These are phyloP conservation scores for Acronicta psi DNA, from an alignment of 2,888 invertebrate genomes.

Conservation along the genomic window DNA sequence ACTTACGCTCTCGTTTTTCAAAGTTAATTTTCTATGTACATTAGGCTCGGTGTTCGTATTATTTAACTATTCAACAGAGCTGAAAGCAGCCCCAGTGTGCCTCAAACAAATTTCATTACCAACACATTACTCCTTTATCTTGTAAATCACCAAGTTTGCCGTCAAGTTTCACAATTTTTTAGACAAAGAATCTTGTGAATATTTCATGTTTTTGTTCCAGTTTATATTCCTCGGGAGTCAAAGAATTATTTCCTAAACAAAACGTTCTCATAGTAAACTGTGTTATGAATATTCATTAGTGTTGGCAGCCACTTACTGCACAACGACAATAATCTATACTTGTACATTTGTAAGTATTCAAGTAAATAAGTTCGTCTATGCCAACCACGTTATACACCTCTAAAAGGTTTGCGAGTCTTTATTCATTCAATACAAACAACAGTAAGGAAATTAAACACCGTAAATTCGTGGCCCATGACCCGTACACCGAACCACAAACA, in stretches of 20 bases:
- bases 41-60: constrained; percentile 30
- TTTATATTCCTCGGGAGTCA: constrained; percentile 70
- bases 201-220: constrained; percentile 78
- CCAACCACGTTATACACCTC: constrained; percentile 21
- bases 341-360: constrained; percentile 35
- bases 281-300: constrained; percentile 75
- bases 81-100: constrained; percentile 41
- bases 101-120: constrained; percentile 65
- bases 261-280: constrained; percentile 58
- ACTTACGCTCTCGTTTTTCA: constrained; percentile 15
- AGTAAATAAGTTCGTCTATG: constrained; percentile 23
- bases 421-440: constrained; percentile 17
- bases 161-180: constrained; percentile 76
- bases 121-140: constrained; percentile 74
- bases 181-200: constrained; percentile 81
- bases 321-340: constrained; percentile 49
- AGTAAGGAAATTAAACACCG: constrained; percentile 30
- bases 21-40: constrained; percentile 34
- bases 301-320: constrained; percentile 52
- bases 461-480: constrained; percentile 24
- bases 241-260: constrained; percentile 76
- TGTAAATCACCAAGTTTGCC: constrained; percentile 78
- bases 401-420: constrained; percentile 21
- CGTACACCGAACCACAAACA: constrained; percentile 20
- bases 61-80: constrained; percentile 47